phyloP scores from a whole-genome alignment of 2,113 vertebrate genomes.

The Perccottus glenii region DNA sequence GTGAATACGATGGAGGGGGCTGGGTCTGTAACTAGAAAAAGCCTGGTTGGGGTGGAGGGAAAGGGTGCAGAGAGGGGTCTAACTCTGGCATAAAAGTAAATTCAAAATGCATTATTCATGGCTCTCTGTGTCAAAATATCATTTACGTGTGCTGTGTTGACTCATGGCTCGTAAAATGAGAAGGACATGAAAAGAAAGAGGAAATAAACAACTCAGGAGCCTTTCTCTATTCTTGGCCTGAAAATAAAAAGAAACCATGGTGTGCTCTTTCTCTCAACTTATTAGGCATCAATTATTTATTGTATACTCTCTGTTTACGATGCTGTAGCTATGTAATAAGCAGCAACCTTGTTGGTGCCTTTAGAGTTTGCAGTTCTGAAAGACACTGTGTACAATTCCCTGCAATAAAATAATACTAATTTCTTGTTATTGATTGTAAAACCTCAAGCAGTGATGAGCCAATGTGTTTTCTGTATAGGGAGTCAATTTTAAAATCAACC shows the following conservation, averaged over 20 bases:
- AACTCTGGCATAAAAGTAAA: slow-evolving; percentile 80
- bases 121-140: slow-evolving; percentile 80
- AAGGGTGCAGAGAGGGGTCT: slow-evolving; percentile 65
- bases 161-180: slow-evolving; percentile 80
- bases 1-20: slow-evolving; percentile 9
- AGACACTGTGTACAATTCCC: not conserved
- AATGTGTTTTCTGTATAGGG: not conserved
- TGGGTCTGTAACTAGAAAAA: not conserved
- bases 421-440: slow-evolving; percentile 39
- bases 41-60: slow-evolving; percentile 9
- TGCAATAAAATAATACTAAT: not conserved
- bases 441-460: slow-evolving; percentile 3
- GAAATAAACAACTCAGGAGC: slow-evolving; percentile 75
- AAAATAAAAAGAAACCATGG: slow-evolving; percentile 53
- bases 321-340: slow-evolving; percentile 68
- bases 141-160: slow-evolving; percentile 81
- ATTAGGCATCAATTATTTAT: slow-evolving; percentile 76
- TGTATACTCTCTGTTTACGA: slow-evolving; percentile 49
- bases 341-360: slow-evolving; percentile 46
- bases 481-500: slow-evolving; percentile 35
- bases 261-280: slow-evolving; percentile 55
- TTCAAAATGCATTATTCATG: slow-evolving; percentile 80
- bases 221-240: slow-evolving; percentile 63
- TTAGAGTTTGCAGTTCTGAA: slow-evolving; percentile 48
- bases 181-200: slow-evolving; percentile 78